Conservation (phyloP, 2,888 invertebrate species). For the Minunthozetes semirufus region DNA sequence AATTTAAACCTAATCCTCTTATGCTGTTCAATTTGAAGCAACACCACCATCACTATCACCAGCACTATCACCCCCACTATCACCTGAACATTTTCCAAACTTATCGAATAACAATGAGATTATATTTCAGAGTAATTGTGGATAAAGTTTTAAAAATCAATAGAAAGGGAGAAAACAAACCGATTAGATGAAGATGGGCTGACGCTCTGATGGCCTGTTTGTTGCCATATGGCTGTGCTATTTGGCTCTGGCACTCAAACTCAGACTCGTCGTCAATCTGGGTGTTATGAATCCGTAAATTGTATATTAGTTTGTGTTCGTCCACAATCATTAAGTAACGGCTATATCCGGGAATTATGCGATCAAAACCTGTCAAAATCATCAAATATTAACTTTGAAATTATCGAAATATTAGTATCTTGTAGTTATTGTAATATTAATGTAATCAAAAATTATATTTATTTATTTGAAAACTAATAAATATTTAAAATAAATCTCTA, state of each 20-base stretch:
- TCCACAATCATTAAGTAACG: slow-evolving; percentile 47
- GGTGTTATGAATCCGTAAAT: slow-evolving; percentile 41
- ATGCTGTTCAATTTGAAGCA: background rate
- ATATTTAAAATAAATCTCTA: no score
- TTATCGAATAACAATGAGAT: no score
- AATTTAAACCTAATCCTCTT: background rate
- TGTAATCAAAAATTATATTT: no score
- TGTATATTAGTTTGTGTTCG: slow-evolving; percentile 42
- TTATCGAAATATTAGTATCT: no score
- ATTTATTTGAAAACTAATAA: no score
- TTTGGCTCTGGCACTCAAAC: slow-evolving; percentile 42
- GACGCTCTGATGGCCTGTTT: slow-evolving; percentile 41
- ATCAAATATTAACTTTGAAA: no score
- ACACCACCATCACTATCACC: no score
- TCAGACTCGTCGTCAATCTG: slow-evolving; percentile 43
- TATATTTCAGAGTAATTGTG: background rate
- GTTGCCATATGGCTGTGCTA: background rate
- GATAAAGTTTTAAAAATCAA: background rate
- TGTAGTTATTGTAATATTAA: no score
- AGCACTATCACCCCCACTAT: no score
- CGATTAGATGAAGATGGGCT: slow-evolving; percentile 41
- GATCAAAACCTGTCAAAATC: slow-evolving; percentile 47
- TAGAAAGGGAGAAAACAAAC: slow-evolving; percentile 30
- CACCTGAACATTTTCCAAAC: no score
- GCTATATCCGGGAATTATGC: slow-evolving; percentile 48